Evolutionary conservation across 2,888 invertebrate species (phyloP), one percentile per base, ranked within the genome.

Genomic region (Blastobasis adustella): DNA sequence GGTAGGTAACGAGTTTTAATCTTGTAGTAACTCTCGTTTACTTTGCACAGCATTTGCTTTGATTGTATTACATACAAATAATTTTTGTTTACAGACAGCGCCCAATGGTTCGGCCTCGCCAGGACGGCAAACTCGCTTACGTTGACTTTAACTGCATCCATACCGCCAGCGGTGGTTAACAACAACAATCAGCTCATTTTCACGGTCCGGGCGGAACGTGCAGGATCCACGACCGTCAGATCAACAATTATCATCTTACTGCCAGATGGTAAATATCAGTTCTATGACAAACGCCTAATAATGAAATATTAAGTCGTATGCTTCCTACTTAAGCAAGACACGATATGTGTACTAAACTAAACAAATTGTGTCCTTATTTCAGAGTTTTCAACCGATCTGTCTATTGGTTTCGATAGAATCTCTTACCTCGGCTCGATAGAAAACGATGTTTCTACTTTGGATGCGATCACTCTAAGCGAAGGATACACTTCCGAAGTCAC

Each of bases 401-500:
- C 10, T 6, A 40, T 51, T 10, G 51, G 47, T 3, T 51, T 51
- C 37, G 45, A 51, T 1, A 7, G 40, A 38, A 48, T 23, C 38
- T 37, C 3, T 10, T 52, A 49, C 10, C 9, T 45, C 2, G 52
- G 48, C 9, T 41, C 49, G 6, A 46, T 50, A 9, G 41, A 50
- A 9, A 40, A 36, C 10, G 37, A 40, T 8, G 23, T 7, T 9
- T 7, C 41, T 36, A 46, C 23, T 45, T 47, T 65, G 23, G 55
- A 58, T 10, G 45, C 60, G 4, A 64, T 66, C 8, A 51, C 51
- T 36, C 54, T 66, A 7, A 51, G 38, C 4, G 56, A 61, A 47
- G 66, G 65, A 46, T 68, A 62, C 52, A 55, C 57, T 8, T 8
- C 57, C 5, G 54, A 55, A 37, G 70, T 75, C 3, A n/a, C 46